phyloP scores from a whole-genome alignment of 2,113 vertebrate species.

The Oncorhynchus keta region DNA sequence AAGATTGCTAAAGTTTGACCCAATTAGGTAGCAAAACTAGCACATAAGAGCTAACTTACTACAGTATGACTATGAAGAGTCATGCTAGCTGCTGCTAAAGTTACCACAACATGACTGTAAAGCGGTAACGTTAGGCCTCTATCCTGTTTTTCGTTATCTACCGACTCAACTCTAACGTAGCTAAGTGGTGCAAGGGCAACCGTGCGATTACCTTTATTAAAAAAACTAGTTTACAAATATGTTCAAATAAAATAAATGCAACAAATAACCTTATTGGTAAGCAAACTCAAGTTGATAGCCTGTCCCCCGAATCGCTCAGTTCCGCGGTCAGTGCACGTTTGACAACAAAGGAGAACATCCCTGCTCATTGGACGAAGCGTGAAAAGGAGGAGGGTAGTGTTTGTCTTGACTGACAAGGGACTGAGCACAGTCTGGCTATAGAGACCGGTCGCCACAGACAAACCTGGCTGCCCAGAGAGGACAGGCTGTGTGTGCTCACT shows the following conservation, averaged over 20 bases:
- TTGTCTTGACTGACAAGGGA: not conserved
- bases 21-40: too few relatives aligned
- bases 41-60: too few relatives aligned
- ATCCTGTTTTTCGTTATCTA: not conserved
- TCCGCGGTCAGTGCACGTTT: constrained; percentile 56
- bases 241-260: constrained; percentile 1
- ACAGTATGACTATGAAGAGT: not conserved
- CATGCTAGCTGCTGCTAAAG: not conserved
- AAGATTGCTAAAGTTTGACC: too few relatives aligned
- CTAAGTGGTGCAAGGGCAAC: not conserved
- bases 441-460: too few relatives aligned
- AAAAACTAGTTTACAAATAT: not conserved
- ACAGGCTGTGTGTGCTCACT: too few relatives aligned
- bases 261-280: constrained; percentile 58
- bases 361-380: constrained; percentile 59
- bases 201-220: not conserved
- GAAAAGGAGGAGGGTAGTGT: constrained; percentile 25
- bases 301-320: constrained; percentile 38
- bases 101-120: not conserved
- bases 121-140: not conserved
- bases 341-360: constrained; percentile 62
- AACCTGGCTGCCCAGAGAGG: too few relatives aligned
- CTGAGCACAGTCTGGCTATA: not conserved
- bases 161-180: not conserved
- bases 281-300: constrained; percentile 44